phyloP scores from a whole-genome alignment of 2,888 invertebrate species.

The Galerucella calmariensis region DNA sequence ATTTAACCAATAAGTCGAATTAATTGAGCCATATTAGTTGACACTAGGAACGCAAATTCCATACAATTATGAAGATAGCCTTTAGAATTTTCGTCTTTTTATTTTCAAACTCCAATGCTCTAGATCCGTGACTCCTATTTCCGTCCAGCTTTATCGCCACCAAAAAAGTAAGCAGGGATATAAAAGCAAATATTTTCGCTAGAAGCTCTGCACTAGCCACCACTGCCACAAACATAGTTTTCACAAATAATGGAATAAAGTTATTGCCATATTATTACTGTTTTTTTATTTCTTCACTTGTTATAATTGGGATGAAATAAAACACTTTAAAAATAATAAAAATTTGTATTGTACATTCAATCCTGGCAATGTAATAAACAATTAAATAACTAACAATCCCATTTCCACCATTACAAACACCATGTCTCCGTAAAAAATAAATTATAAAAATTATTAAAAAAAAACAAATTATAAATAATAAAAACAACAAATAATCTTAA shows the following conservation, averaged over 20 bases:
- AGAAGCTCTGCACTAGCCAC: too few relatives aligned
- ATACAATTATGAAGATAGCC: too few relatives aligned
- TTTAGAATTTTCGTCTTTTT: too few relatives aligned
- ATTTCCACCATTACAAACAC: constrained; percentile 12
- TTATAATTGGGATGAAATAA: not conserved
- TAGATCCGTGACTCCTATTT: too few relatives aligned
- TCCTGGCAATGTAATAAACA: not conserved
- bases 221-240: too few relatives aligned
- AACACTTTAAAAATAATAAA: not conserved
- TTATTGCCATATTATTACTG: not conserved
- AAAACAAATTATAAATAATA: constrained; percentile 18
- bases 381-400: constrained; percentile 10
- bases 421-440: constrained; percentile 21
- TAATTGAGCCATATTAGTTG: too few relatives aligned
- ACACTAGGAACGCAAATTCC: too few relatives aligned
- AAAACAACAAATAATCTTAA: constrained; percentile 27
- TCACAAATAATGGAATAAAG: constrained; percentile 16
- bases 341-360: not conserved
- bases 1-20: too few relatives aligned
- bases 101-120: too few relatives aligned
- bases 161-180: too few relatives aligned
- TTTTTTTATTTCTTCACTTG: not conserved
- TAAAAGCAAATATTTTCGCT: too few relatives aligned
- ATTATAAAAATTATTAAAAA: constrained; percentile 11
- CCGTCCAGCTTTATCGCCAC: too few relatives aligned